These are phyloP conservation scores for Anoplopoma fimbria DNA, from an alignment of 2,113 vertebrate genomes.

Conservation along the genomic window DNA sequence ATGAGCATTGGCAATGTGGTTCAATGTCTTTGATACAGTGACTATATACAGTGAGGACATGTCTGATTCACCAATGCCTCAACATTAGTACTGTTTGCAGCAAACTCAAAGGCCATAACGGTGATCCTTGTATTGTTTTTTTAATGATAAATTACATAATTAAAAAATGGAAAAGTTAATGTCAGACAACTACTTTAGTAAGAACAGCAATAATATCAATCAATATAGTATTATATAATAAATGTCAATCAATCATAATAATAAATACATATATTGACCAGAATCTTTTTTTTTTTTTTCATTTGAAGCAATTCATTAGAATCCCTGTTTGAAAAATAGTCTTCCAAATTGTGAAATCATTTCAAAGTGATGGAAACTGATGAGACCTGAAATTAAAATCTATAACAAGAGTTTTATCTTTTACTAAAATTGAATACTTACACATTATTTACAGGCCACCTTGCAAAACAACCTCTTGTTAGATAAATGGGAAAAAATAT, in stretches of 20 bases:
- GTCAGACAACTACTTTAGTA: constrained; percentile 74
- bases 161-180: constrained; percentile 76
- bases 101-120: constrained; percentile 87
- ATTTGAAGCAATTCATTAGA: constrained; percentile 66
- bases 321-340: constrained; percentile 69
- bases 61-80: constrained; percentile 77
- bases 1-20: constrained; percentile 77
- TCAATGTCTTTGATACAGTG: constrained; percentile 74
- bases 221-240: constrained; percentile 75
- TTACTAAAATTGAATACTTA: constrained; percentile 79
- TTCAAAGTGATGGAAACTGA: constrained; percentile 52
- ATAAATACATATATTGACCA: constrained; percentile 76
- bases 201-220: constrained; percentile 82
- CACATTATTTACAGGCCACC: constrained; percentile 82
- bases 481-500: constrained; percentile 52
- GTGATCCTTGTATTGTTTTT: constrained; percentile 82
- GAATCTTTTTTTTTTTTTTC: constrained; percentile 14
- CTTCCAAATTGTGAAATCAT: constrained; percentile 59
- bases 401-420: constrained; percentile 47
- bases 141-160: constrained; percentile 66
- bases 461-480: constrained; percentile 61
- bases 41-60: constrained; percentile 77
- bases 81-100: constrained; percentile 81
- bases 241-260: constrained; percentile 78
- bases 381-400: constrained; percentile 62